phyloP scores from a whole-genome alignment of 2,888 invertebrate species.

The Mycogona germanica region DNA sequence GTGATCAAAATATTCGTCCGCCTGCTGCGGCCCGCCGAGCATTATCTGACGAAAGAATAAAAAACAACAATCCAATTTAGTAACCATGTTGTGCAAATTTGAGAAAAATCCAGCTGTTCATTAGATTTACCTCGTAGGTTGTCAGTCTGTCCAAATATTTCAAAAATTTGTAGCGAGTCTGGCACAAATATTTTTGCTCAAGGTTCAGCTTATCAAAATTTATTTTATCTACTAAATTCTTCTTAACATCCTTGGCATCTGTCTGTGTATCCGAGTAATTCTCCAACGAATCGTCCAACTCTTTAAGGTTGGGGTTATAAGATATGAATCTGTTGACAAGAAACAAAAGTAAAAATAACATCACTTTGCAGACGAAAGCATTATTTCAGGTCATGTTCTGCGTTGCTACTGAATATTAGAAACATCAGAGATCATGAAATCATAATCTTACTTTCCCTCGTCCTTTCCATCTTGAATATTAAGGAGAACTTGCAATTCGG shows the following conservation, averaged over 20 bases:
- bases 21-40: constrained; percentile 41
- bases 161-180: constrained; percentile 51
- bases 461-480: constrained; percentile 36
- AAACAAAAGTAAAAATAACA: background rate
- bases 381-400: too few species aligned
- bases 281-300: background rate
- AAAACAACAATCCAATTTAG: constrained; percentile 4
- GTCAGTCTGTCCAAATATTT: constrained; percentile 55
- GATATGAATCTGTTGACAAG: background rate
- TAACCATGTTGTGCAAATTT: background rate
- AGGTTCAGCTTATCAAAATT: background rate
- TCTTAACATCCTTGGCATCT: background rate
- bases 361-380: too few species aligned
- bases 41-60: constrained; percentile 42
- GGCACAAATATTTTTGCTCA: constrained; percentile 52
- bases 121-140: constrained; percentile 48
- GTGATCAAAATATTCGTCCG: constrained; percentile 48
- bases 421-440: too few species aligned
- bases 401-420: too few species aligned
- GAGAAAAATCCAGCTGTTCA: too few species aligned
- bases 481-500: constrained; percentile 49
- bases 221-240: background rate
- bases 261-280: background rate
- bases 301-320: too few species aligned
- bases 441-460: constrained; percentile 18